Conservation (phyloP, 2,113 vertebrate species). For the Mesocricetus auratus region DNA sequence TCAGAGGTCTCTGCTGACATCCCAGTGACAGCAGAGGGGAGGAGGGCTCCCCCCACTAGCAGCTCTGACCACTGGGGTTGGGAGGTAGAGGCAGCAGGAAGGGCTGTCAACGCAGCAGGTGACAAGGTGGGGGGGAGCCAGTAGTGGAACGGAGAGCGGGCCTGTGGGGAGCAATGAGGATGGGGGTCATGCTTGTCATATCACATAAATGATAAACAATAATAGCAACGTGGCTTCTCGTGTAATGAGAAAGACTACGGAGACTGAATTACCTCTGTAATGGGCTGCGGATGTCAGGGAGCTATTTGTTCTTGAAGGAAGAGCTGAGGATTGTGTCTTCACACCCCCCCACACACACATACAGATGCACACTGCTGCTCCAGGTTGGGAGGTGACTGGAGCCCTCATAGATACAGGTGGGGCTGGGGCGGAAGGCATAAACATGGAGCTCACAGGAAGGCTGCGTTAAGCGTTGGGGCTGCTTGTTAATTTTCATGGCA, state of each 20-base stretch:
- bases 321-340: slow-evolving; percentile 45
- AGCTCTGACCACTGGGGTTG: too few species aligned
- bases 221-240: slow-evolving; percentile 58
- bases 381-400: background rate
- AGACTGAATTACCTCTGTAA: slow-evolving; percentile 67
- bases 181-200: background rate
- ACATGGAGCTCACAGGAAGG: too few species aligned
- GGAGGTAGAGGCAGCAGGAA: background rate
- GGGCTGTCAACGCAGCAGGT: background rate
- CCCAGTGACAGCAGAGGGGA: background rate
- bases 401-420: background rate
- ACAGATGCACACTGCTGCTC: background rate
- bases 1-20: fast-evolving
- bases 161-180: background rate
- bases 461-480: fast-evolving
- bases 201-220: slow-evolving; percentile 72
- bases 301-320: slow-evolving; percentile 71
- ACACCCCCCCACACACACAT: fast-evolving
- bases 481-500: background rate
- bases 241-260: slow-evolving; percentile 69
- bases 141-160: background rate
- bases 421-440: background rate
- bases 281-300: slow-evolving; percentile 61
- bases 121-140: background rate
- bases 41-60: too few species aligned